phyloP scores from a whole-genome alignment of 2,113 vertebrate species.

The Gorilla gorilla region DNA sequence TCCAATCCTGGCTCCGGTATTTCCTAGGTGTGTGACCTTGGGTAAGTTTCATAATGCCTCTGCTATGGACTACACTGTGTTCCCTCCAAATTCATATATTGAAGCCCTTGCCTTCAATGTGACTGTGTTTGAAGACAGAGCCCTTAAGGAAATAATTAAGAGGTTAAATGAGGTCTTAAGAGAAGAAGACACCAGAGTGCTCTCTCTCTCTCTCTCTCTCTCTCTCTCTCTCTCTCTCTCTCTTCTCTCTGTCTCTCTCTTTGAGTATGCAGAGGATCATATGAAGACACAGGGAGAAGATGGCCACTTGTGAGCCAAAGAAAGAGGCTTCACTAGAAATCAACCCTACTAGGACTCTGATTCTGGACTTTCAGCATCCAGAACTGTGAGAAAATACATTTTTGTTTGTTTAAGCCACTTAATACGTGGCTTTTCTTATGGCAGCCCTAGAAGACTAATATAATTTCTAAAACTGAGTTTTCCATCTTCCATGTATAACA shows the following conservation, averaged over 20 bases:
- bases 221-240: not conserved
- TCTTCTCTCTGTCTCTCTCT: not conserved
- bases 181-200: not conserved
- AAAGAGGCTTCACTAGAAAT: not conserved
- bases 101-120: not conserved
- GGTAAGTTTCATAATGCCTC: not conserved
- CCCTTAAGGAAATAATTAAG: not conserved
- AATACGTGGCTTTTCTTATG: not conserved
- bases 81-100: not conserved
- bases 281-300: not conserved
- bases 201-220: too few relatives aligned
- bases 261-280: fast-evolving
- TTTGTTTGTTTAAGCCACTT: not conserved
- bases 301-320: not conserved
- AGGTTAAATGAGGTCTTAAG: not conserved
- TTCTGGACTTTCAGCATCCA: not conserved
- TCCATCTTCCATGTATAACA: not conserved
- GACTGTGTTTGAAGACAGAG: not conserved
- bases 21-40: not conserved
- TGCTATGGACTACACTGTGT: not conserved
- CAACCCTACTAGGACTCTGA: not conserved
- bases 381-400: not conserved
- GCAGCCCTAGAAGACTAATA: not conserved
- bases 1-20: not conserved
- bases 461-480: not conserved